phyloP scores from a whole-genome alignment of 2,888 invertebrate species.

The Rhamnusium bicolor region DNA sequence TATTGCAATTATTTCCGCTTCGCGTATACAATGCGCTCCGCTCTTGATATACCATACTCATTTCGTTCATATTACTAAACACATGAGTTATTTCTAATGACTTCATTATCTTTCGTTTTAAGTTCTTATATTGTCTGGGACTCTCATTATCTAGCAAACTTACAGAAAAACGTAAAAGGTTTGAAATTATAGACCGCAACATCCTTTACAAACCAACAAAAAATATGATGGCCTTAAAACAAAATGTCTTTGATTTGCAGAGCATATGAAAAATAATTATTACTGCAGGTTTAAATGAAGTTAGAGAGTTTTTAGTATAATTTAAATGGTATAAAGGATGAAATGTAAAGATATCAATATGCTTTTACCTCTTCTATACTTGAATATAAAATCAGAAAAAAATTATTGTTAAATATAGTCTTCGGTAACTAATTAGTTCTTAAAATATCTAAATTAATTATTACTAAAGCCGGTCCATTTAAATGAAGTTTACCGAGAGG shows the following conservation, averaged over 20 bases:
- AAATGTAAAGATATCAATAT: no score
- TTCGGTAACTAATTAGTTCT: no score
- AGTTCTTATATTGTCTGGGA: conserved; percentile 28
- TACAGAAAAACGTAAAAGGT: conserved; percentile 7
- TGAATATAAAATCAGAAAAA: no score
- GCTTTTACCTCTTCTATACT: no score
- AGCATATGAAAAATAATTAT: neutral
- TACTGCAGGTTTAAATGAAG: neutral
- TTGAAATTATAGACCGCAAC: neutral
- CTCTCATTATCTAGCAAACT: conserved; percentile 6
- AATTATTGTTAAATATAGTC: no score
- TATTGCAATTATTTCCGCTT: conserved; percentile 62
- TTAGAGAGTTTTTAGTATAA: no score
- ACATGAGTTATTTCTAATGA: conserved; percentile 52
- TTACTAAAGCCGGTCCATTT: no score
- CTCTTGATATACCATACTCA: conserved; percentile 49
- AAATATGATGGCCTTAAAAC: neutral
- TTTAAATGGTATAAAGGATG: no score
- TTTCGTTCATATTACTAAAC: conserved; percentile 49
- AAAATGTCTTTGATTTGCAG: no score
- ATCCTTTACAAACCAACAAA: neutral
- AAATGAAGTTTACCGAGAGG: no score
- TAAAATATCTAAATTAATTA: no score
- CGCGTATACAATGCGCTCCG: conserved; percentile 55
- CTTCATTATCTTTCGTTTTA: conserved; percentile 43